Evolutionary conservation across 2,797 vertebrate genomes (phyloP).

Genomic region (Peromyscus melanophrys): DNA sequence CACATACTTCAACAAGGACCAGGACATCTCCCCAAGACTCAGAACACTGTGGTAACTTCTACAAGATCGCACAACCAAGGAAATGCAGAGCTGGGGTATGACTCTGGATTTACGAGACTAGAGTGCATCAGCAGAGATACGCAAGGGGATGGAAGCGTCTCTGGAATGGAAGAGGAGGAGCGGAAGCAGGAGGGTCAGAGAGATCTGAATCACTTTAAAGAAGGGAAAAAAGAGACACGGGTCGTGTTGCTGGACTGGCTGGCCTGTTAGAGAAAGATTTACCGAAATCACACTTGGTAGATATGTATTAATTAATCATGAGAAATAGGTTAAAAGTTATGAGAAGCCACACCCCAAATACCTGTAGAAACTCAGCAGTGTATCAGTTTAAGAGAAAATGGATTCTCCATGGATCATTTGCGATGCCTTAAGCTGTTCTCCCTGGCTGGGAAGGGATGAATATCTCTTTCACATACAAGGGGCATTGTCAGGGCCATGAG

Average conservation of each 20-base stretch:
- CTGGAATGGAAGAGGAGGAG: neutral
- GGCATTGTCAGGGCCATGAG: neutral
- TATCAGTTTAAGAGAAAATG: neutral
- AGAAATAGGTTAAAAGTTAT: conserved; percentile 38
- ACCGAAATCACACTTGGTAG: conserved; percentile 37
- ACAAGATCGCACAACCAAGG: neutral
- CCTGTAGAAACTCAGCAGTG: conserved; percentile 34
- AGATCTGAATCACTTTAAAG: conserved; percentile 8
- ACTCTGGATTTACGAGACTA: neutral
- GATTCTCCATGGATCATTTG: neutral
- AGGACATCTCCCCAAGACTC: neutral
- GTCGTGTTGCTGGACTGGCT: neutral
- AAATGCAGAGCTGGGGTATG: neutral
- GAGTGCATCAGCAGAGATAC: neutral
- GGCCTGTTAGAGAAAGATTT: conserved; percentile 57
- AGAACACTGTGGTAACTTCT: neutral
- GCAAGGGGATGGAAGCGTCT: neutral
- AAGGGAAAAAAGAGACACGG: neutral
- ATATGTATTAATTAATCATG: conserved; percentile 29
- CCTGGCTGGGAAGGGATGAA: neutral
- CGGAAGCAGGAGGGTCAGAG: neutral
- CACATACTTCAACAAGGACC: neutral
- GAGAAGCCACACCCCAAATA: neutral
- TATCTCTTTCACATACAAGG: neutral
- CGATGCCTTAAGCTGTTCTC: neutral